Conservation (phyloP, 2,888 invertebrate species). For the Galerucella nymphaeae region DNA sequence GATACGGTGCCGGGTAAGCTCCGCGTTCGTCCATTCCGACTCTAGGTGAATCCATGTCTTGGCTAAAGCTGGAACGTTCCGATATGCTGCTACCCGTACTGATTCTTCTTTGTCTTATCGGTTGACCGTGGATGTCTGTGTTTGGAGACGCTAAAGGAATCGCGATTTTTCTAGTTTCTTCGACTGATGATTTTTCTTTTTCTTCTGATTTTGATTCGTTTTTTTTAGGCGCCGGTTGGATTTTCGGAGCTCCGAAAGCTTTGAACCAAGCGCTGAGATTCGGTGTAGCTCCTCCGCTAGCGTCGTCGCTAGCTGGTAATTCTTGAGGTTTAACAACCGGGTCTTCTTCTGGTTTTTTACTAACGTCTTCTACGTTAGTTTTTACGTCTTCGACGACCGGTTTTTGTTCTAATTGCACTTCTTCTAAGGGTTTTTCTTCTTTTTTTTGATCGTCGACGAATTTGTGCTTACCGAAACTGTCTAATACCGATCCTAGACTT, state of each 20-base stretch:
- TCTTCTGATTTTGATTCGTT: slow-evolving; percentile 67
- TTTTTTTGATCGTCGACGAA: slow-evolving; percentile 69
- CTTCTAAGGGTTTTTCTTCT: slow-evolving; percentile 52
- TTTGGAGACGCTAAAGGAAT: slow-evolving; percentile 58
- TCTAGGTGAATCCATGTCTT: slow-evolving; percentile 80
- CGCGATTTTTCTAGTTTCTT: slow-evolving; percentile 57
- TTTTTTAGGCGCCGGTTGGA: slow-evolving; percentile 72
- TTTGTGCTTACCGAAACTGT: slow-evolving; percentile 78
- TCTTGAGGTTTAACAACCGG: slow-evolving; percentile 58
- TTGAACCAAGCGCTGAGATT: slow-evolving; percentile 93
- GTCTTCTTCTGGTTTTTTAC: slow-evolving; percentile 46
- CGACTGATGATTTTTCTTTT: slow-evolving; percentile 55
- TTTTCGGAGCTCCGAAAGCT: slow-evolving; percentile 89
- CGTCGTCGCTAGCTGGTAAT: slow-evolving; percentile 50
- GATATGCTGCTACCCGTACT: slow-evolving; percentile 85
- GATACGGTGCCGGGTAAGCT: slow-evolving; percentile 77
- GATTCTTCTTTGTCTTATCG: slow-evolving; percentile 73
- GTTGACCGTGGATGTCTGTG: slow-evolving; percentile 62
- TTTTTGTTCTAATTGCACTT: slow-evolving; percentile 52
- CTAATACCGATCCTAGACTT: slow-evolving; percentile 85
- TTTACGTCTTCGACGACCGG: slow-evolving; percentile 29
- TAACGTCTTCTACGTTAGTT: slow-evolving; percentile 31
- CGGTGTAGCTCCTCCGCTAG: slow-evolving; percentile 75
- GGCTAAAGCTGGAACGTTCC: slow-evolving; percentile 82
- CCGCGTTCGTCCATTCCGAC: slow-evolving; percentile 72